Conservation (phyloP, 2,797 vertebrate genomes). For the Hephaestus fuliginosus region DNA sequence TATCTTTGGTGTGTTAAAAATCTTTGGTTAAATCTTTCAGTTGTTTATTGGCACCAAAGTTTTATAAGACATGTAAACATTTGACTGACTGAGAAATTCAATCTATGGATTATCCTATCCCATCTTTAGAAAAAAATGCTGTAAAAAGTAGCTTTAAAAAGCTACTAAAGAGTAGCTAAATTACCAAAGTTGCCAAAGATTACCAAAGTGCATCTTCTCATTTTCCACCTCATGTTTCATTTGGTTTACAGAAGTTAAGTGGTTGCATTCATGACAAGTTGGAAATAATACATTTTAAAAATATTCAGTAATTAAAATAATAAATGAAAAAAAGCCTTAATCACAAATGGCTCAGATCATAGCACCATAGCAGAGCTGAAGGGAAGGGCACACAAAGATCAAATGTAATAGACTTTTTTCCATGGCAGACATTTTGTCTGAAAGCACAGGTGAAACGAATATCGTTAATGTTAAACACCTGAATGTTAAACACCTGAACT, state of each 20-base stretch:
- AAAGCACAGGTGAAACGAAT: background rate
- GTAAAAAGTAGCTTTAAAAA: background rate
- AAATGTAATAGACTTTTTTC: background rate
- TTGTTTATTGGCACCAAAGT: constrained; percentile 34
- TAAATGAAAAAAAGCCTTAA: background rate
- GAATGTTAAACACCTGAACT: too few species aligned
- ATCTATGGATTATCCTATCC: constrained; percentile 37
- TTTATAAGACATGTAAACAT: constrained; percentile 60
- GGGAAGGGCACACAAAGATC: background rate
- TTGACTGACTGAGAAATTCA: constrained; percentile 54
- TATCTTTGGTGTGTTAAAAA: constrained; percentile 52
- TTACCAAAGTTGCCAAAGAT: constrained; percentile 28
- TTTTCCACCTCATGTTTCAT: constrained; percentile 14
- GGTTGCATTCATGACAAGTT: constrained; percentile 43
- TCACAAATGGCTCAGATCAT: background rate
- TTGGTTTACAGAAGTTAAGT: background rate
- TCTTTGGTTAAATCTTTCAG: constrained; percentile 43
- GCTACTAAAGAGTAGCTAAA: constrained; percentile 2
- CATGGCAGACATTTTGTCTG: background rate
- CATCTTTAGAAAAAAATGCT: constrained; percentile 1
- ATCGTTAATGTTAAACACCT: too few species aligned
- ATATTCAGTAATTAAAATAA: background rate
- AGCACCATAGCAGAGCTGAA: background rate
- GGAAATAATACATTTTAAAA: constrained; percentile 1
- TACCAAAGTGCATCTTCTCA: constrained; percentile 18